Evolutionary conservation across 2,888 invertebrate species (phyloP).

Genomic region (Drosophila ustulata): DNA sequence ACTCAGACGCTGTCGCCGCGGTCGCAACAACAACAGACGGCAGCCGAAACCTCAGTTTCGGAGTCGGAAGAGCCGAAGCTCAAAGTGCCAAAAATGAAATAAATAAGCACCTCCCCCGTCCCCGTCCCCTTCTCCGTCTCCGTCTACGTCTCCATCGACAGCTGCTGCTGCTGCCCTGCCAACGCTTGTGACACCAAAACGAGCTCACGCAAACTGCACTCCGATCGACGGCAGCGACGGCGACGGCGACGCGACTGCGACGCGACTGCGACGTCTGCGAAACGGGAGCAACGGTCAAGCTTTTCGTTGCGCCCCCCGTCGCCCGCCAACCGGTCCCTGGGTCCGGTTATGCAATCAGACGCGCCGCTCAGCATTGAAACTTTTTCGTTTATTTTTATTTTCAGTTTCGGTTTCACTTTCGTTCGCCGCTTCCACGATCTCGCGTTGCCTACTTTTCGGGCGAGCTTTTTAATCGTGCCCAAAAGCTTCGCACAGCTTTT

Average conservation of each 20-base stretch:
- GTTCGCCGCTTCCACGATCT: conserved; percentile 32
- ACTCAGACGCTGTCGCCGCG: conserved; percentile 10
- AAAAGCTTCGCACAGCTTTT: background rate
- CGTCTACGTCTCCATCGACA: background rate
- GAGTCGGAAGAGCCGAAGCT: conserved; percentile 70
- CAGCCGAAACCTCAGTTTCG: conserved; percentile 31
- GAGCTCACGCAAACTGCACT: conserved; percentile 76
- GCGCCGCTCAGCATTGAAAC: conserved; percentile 42
- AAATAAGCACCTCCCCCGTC: conserved; percentile 33
- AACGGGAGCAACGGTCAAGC: conserved; percentile 69
- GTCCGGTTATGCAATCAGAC: conserved; percentile 78
- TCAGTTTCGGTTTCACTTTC: conserved; percentile 72
- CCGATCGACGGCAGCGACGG: conserved; percentile 16
- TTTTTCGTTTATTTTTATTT: conserved; percentile 16
- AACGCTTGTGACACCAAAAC: conserved; percentile 63
- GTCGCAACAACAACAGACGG: conserved; percentile 3
- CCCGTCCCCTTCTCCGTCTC: conserved; percentile 39
- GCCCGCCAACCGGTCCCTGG: conserved; percentile 46
- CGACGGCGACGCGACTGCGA: conserved; percentile 5
- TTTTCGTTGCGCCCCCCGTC: conserved; percentile 13
- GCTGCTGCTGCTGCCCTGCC: conserved; percentile 1
- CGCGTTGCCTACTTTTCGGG: conserved; percentile 25
- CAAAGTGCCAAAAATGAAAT: conserved; percentile 62
- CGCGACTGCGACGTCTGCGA: conserved; percentile 10
- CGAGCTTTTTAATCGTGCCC: background rate